Conservation (phyloP, 1,140 invertebrate species). For the Maconellicoccus hirsutus region DNA sequence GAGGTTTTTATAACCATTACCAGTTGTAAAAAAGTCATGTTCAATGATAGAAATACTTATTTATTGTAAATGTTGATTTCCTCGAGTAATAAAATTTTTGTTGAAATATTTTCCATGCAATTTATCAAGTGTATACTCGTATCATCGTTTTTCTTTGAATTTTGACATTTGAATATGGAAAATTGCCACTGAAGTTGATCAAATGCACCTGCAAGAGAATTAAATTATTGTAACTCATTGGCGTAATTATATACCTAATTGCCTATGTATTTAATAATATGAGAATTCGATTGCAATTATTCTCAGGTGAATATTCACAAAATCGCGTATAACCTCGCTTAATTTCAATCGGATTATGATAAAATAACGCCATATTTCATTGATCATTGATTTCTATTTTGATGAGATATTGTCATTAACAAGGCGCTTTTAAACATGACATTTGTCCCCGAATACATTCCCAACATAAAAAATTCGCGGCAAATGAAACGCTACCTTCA, state of each 20-base stretch:
- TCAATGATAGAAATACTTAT: too few species aligned
- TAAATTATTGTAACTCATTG: too few species aligned
- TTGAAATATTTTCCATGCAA: background rate
- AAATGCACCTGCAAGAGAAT: too few species aligned
- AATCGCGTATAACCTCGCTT: too few species aligned
- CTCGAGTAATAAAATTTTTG: slow-evolving; percentile 2
- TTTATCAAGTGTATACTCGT: background rate
- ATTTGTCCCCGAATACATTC: background rate
- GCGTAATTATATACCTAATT: too few species aligned
- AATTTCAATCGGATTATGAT: too few species aligned
- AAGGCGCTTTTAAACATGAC: background rate
- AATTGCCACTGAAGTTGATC: too few species aligned
- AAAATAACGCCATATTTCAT: too few species aligned
- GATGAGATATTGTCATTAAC: background rate
- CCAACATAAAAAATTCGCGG: background rate
- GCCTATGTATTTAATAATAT: too few species aligned
- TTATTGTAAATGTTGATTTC: too few species aligned
- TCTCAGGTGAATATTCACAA: too few species aligned
- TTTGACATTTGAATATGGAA: background rate
- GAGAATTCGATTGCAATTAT: too few species aligned
- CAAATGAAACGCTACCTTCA: background rate
- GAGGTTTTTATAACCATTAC: background rate
- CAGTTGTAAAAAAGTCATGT: background rate
- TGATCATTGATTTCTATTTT: background rate
- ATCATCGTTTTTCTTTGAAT: background rate